Base-by-base conservation (phyloP, 2,797 vertebrate genomes). In the Pogonophryne albipinna region DNA sequence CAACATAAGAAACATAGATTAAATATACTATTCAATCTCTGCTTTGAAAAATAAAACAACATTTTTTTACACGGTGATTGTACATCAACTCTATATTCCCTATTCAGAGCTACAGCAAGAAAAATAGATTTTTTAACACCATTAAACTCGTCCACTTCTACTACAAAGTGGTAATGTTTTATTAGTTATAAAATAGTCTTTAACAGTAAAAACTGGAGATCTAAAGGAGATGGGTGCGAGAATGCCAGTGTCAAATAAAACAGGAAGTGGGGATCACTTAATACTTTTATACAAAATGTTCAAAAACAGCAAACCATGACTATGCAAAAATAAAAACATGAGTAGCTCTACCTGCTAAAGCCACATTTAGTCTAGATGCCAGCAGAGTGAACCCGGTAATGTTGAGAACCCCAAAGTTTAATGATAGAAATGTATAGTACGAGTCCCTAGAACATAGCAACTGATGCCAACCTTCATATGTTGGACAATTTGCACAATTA, bases 1-100 rank as follows among this genome's bases (percentile, higher is more conserved):
- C 84, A 92, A 92, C 84, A 82, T 89, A 91, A 79, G 85, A 93
- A 93, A 91, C 82, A 89, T 89, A 88, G 86, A 89, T 87, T 84
- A 90, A 92, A 94, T 91, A 93, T 89, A 84, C 87, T 93, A 91
- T 89, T 89, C 82, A 91, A 90, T 90, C 85, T 91, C 87, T 92
- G 78, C 51, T 91, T 90, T 82, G 68, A 93, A 92, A 92, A 93
- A 92, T 89, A 91, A 92, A 93, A 91, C 78, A 87, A 78, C 71
- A 66, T 84, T 84, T 90, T 89, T 90, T 89, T 89, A 93, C 87
- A 93, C 58, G 76, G 76, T 87, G 87, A 92, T 92, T 91, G 91
- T 88, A 87, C 87, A 89, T 91, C 83, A 86, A 89, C 66, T 87
- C 80, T 89, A 80, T 84, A 80, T 77, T 84, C 77, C 78, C 89